Evolutionary conservation across 2,888 invertebrate species (phyloP).

Genomic region (Andrena trimmerana): DNA sequence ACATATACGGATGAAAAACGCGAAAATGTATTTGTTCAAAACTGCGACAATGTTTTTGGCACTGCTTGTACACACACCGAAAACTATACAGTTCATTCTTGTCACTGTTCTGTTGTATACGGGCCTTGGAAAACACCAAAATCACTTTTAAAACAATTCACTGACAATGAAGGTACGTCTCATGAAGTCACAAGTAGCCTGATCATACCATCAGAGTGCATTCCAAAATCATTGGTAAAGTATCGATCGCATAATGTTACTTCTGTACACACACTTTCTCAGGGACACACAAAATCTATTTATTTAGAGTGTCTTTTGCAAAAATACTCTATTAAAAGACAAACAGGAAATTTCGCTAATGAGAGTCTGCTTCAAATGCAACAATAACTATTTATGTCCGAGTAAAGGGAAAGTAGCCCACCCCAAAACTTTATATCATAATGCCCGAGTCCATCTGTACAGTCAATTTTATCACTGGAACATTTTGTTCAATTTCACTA

Average conservation of each 20-base stretch:
- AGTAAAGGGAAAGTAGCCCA: constrained; percentile 45
- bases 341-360: neutral
- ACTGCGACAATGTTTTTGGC: constrained; percentile 41
- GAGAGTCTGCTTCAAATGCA: constrained; percentile 39
- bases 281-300: constrained; percentile 20
- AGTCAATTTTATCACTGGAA: constrained; percentile 33
- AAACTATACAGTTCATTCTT: constrained; percentile 44
- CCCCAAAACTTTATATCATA: constrained; percentile 62
- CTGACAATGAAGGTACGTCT: constrained; percentile 27
- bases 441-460: constrained; percentile 46
- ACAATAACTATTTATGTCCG: constrained; percentile 35
- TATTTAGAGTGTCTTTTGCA: neutral
- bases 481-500: constrained; percentile 37
- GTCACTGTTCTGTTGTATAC: constrained; percentile 34
- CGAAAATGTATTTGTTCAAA: constrained; percentile 52
- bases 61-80: constrained; percentile 54
- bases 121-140: constrained; percentile 45
- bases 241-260: constrained; percentile 70
- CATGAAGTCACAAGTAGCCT: constrained; percentile 21
- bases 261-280: constrained; percentile 42
- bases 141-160: constrained; percentile 54
- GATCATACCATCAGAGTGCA: constrained; percentile 51
- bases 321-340: neutral
- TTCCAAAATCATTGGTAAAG: constrained; percentile 64
- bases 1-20: constrained; percentile 47